A percentile compares a stretch with the other conserved stretches of the same genome.
phyloP scores from a whole-genome alignment of 2,113 vertebrate genomes.

The Alaudala cheleensis region DNA sequence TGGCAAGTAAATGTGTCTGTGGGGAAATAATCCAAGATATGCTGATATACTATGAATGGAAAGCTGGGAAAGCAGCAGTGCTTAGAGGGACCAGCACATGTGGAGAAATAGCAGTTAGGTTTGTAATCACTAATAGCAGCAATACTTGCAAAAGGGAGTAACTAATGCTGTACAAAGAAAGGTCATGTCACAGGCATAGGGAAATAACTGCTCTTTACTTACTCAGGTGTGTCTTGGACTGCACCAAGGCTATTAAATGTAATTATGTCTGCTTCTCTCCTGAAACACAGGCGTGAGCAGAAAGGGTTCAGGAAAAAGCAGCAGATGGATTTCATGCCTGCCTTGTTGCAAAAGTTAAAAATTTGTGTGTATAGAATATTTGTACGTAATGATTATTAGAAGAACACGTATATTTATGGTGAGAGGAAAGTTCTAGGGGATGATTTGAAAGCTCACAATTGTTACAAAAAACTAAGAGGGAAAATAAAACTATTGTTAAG shows the following conservation, averaged over 20 bases:
- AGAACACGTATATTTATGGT: background rate
- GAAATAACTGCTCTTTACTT: background rate
- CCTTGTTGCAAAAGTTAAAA: background rate
- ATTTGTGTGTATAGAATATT: background rate
- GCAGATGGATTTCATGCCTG: background rate
- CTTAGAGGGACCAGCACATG: background rate
- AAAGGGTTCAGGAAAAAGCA: background rate
- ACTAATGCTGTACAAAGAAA: background rate
- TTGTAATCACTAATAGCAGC: background rate
- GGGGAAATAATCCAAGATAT: background rate
- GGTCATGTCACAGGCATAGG: background rate
- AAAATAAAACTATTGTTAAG: background rate
- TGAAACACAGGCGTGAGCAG: background rate
- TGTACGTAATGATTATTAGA: background rate
- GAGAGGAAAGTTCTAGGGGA: background rate
- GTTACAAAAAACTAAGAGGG: background rate
- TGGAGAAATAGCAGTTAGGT: background rate
- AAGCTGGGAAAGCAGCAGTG: background rate
- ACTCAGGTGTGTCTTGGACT: background rate
- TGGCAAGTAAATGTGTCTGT: background rate
- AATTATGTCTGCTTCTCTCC: background rate
- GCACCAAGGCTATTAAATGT: background rate
- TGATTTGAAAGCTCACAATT: background rate
- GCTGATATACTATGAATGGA: background rate
- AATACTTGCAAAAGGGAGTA: background rate